Base-by-base conservation (phyloP, 2,888 invertebrate genomes). In the Athripsodes cinereus region DNA sequence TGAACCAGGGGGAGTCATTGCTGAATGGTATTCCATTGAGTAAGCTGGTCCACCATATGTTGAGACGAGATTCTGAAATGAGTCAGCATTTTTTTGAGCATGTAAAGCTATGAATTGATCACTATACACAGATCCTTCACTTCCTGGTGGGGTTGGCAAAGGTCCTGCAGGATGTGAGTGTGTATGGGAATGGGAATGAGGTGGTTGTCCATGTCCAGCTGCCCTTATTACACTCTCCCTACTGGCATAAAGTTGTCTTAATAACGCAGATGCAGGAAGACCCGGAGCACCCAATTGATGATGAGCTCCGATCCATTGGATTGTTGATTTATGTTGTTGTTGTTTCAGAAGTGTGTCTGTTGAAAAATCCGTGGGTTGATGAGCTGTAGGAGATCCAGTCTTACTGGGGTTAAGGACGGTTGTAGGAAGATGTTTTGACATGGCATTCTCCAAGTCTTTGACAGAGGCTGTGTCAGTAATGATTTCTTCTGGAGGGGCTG, bases 1-100 rank as follows among this genome's bases (percentile, higher is more conserved):
- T 2, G 96, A 96, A n/a, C 94, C 93, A 53, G 96, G 96, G 54
- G 96, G 96, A 2, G 96, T 96, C 92, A 96, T 96, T 51, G 93
- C 92, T 44, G 92, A 89, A 72, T 95, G 95, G 68, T 92, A 92
- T 68, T 92, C 92, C 64, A 87, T 88, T 59, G 81, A 77, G 64
- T 83, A 82, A 44, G 86, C 83, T 66, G 86, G 86, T 50, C 79
- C 75, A 26, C 75, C 72, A 62, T 81, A 83, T 0, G 80, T 78
- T 10, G 81, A 81, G 11, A 81, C 81, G 48, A 82, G 72, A 69
- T 81, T 76, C 68, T 82, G 75, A 68, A 82, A 81, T 66, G 85
- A 79, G 62, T 82, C 82, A 8, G 75, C 67, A 2, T 76, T 73
- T 66, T 81, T 82, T 65, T 81, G 81, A 31, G 79, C 74, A 65